These are phyloP conservation scores for Acleris cristana DNA, from an alignment of 2,888 invertebrate genomes.

Conservation along the genomic window DNA sequence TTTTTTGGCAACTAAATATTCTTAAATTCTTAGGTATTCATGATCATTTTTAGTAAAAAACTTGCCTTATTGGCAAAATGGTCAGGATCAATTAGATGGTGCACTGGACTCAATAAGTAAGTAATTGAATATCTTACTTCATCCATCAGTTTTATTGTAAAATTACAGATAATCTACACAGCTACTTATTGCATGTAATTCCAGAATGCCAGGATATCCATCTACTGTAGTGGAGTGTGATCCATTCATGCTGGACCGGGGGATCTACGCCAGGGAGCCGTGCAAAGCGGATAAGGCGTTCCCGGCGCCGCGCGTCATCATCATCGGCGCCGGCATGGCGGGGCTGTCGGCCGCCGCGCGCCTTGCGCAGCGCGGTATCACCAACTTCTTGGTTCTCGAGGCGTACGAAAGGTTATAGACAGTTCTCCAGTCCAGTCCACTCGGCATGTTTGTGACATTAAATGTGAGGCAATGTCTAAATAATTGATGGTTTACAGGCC, in stretches of 20 bases:
- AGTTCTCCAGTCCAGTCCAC: neutral
- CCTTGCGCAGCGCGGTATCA: slow-evolving; percentile 87
- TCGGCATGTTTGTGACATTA: neutral
- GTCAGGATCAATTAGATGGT: slow-evolving; percentile 1
- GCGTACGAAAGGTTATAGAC: slow-evolving; percentile 87
- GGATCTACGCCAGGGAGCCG: slow-evolving; percentile 62
- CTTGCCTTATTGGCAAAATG: slow-evolving; percentile 9
- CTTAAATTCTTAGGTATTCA: slow-evolving; percentile 1
- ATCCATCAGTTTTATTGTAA: no score
- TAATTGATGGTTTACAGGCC: slow-evolving; percentile 77
- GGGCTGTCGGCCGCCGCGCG: slow-evolving; percentile 91
- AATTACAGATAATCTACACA: no score
- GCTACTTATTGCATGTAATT: neutral
- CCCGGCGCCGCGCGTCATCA: slow-evolving; percentile 86
- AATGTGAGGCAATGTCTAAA: slow-evolving; percentile 2
- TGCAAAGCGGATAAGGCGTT: slow-evolving; percentile 61
- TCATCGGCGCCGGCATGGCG: slow-evolving; percentile 91
- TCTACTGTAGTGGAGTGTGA: slow-evolving; percentile 56
- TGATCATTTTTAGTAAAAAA: neutral
- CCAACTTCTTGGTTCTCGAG: slow-evolving; percentile 88
- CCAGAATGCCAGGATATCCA: slow-evolving; percentile 44
- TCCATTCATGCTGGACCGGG: slow-evolving; percentile 65
- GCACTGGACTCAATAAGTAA: neutral
- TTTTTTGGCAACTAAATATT: neutral
- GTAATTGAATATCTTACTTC: neutral